Conservation (phyloP, 2,797 vertebrate species). For the Sebastes itinus region DNA sequence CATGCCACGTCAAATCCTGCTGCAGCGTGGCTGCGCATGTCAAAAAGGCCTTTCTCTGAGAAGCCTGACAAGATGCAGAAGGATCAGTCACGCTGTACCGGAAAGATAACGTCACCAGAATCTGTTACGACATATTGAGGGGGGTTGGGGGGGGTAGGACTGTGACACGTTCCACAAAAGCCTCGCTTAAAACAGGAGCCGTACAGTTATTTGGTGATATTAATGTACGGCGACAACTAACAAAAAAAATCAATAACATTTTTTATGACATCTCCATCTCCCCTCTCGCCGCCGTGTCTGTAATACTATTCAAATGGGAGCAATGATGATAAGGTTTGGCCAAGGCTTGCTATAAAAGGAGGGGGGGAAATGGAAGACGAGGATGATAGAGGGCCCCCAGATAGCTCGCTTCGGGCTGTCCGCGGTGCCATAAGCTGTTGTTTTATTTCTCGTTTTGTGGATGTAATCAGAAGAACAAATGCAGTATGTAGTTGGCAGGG, state of each 20-base stretch:
- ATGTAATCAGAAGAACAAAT: constrained; percentile 74
- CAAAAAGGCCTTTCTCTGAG: constrained; percentile 59
- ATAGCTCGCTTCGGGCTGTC: constrained; percentile 67
- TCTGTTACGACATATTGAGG: constrained; percentile 67
- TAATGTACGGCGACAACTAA: constrained; percentile 69
- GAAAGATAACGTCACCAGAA: constrained; percentile 74
- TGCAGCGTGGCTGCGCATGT: constrained; percentile 57
- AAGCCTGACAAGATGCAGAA: constrained; percentile 73
- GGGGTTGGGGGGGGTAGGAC: neutral
- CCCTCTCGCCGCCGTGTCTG: constrained; percentile 49
- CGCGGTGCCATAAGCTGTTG: constrained; percentile 66
- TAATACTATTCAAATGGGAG: constrained; percentile 69
- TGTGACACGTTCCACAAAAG: constrained; percentile 60
- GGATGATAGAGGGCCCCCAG: constrained; percentile 58
- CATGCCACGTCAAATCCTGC: constrained; percentile 57
- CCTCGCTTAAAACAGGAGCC: constrained; percentile 47
- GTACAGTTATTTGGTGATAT: constrained; percentile 65
- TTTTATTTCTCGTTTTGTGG: constrained; percentile 68
- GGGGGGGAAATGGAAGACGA: constrained; percentile 27
- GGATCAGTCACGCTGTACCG: constrained; percentile 71
- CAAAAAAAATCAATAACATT: constrained; percentile 57
- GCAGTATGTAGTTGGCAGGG: constrained; percentile 52
- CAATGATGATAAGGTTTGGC: constrained; percentile 68
- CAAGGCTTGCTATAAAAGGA: constrained; percentile 36
- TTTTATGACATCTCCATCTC: constrained; percentile 64